Conservation (phyloP, 2,888 invertebrate genomes). For the Nycteola revayana region DNA sequence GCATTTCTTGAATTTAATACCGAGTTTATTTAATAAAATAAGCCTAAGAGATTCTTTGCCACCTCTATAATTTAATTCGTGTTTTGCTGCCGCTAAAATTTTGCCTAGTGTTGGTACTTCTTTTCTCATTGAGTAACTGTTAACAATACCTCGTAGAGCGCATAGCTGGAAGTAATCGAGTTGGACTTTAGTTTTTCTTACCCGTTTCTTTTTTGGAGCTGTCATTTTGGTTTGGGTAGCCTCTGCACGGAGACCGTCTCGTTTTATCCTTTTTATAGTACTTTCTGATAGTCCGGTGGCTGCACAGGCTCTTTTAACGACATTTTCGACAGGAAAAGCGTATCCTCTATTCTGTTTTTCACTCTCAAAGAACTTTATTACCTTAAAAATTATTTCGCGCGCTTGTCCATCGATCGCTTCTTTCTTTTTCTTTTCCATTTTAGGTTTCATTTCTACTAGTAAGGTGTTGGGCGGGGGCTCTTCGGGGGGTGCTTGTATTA, state of each 20-base stretch:
- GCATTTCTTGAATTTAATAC: conserved; percentile 75
- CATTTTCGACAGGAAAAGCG: conserved; percentile 72
- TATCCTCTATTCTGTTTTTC: conserved; percentile 75
- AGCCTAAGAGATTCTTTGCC: conserved; percentile 70
- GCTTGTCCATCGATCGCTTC: conserved; percentile 75
- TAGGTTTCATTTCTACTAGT: conserved; percentile 45
- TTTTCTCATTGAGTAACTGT: conserved; percentile 65
- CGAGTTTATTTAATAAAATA: conserved; percentile 70
- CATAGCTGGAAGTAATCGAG: conserved; percentile 72
- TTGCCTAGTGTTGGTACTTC: conserved; percentile 72
- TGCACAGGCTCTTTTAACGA: conserved; percentile 70
- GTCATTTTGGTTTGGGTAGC: conserved; percentile 72
- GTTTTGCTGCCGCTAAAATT: conserved; percentile 66
- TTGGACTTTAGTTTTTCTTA: conserved; percentile 71
- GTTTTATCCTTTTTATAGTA: conserved; percentile 70
- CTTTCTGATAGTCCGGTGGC: conserved; percentile 73
- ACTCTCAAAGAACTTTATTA: conserved; percentile 74
- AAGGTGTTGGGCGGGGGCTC: conserved; percentile 29
- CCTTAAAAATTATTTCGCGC: conserved; percentile 70
- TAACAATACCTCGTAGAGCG: conserved; percentile 67
- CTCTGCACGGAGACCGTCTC: conserved; percentile 67
- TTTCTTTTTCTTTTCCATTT: conserved; percentile 66
- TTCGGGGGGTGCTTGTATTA: conserved; percentile 16
- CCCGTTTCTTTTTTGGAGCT: conserved; percentile 70
- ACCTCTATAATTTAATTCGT: conserved; percentile 66